Percentiles rank a stretch among this genome's conserved stretches.
These are phyloP conservation scores for Troides aeacus DNA, from an alignment of 2,888 invertebrate species.

Conservation along the genomic window DNA sequence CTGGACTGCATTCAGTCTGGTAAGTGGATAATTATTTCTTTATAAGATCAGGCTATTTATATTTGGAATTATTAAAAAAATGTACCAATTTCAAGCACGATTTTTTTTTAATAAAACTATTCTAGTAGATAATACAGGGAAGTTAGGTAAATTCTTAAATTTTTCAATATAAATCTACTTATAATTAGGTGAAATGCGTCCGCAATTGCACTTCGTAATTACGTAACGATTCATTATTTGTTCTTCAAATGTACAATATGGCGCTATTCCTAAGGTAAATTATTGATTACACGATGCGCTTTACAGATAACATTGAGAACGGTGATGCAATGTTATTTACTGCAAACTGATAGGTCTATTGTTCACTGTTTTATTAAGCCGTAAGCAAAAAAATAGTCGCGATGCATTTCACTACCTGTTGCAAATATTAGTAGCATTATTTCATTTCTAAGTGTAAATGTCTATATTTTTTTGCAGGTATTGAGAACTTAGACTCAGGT, in stretches of 20 bases:
- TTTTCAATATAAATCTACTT: neutral
- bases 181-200: neutral
- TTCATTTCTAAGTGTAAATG: constrained; percentile 6
- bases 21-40: constrained; percentile 52
- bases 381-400: constrained; percentile 15
- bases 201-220: constrained; percentile 3
- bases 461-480: constrained; percentile 77
- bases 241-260: constrained; percentile 6
- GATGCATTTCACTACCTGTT: constrained; percentile 8
- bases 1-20: constrained; percentile 98
- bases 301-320: constrained; percentile 25
- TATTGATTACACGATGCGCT: constrained; percentile 25
- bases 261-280: constrained; percentile 16
- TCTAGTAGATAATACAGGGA: neutral
- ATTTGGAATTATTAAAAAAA: neutral
- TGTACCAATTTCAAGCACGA: neutral
- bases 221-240: constrained; percentile 13
- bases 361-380: constrained; percentile 20
- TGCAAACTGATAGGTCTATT: constrained; percentile 29
- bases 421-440: constrained; percentile 1
- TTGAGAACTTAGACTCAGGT: constrained; percentile 97
- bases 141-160: neutral
- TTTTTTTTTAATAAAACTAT: neutral
- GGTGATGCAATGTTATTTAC: constrained; percentile 15
- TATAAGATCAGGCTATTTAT: neutral